Base-by-base conservation (phyloP, 2,113 vertebrate genomes). In the Sinocyclocheilus grahami region DNA sequence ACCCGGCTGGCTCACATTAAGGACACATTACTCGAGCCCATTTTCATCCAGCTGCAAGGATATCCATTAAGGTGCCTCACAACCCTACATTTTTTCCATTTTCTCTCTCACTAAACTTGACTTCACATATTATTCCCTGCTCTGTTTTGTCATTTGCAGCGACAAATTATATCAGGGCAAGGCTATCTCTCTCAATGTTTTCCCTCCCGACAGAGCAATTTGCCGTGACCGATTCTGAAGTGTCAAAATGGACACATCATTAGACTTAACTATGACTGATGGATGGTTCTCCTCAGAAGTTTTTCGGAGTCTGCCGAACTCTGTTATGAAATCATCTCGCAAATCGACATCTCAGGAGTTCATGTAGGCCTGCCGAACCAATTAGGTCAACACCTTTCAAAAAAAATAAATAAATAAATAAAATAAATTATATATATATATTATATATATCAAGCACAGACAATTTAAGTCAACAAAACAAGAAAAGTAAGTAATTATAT, bases 71-170 rank as follows among this genome's bases (percentile, higher is more conserved):
- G 90, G 93, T 92, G 92, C 92, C 90, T 94, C 91, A 94, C 90
- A 96, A 93, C 92, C 94, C 94, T 92, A 94, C 92, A 93, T 90
- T 96, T 94, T 46, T 95, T 96, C 94, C 94, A 95, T 96, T 95
- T 95, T 95, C 94, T 95, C 93, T 93, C 94, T 95, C 95, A 93
- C 93, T 93, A 95, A 94, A 94, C 94, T 95, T 95, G 94, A 95
- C 94, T 95, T 94, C 90, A 91, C 88, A 91, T 92, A 94, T 95
- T 95, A 95, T 95, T 96, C 93, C 91, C 93, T 94, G 83, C 92
- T 96, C 93, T 92, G 93, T 95, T 96, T 95, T 94, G 95, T 94
- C 92, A 96, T 95, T 95, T 95, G 91, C 91, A 88, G 94, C 86
- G 90, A 92, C 92, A 95, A 95, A 96, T 95, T 95, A 95, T 93